Conservation (phyloP, 2,888 invertebrate species). For the Nephrotoma appendiculata region DNA sequence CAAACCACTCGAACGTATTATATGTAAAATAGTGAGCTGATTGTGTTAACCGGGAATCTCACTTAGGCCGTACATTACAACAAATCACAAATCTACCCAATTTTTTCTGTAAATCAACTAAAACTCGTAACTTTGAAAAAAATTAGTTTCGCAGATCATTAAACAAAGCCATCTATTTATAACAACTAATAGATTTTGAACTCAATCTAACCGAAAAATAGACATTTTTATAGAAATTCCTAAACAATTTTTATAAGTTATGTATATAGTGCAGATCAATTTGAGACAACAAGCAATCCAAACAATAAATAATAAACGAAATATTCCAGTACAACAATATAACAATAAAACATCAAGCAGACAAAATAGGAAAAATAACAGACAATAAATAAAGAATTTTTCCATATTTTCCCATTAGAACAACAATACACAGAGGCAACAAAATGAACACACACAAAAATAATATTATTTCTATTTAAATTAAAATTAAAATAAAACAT, state of each 20-base stretch:
- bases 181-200: background rate
- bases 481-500: background rate
- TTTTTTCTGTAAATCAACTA: no score
- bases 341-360: background rate
- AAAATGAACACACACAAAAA: background rate
- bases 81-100: no score
- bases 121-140: no score
- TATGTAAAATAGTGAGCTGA: no score
- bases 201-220: background rate
- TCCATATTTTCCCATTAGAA: background rate
- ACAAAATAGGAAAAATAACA: background rate
- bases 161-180: no score
- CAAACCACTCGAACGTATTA: no score
- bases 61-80: no score
- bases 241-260: background rate
- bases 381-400: background rate
- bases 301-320: background rate
- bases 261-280: background rate
- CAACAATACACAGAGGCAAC: background rate
- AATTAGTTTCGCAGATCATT: no score
- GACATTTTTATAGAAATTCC: background rate
- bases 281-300: background rate
- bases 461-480: background rate
- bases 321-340: background rate
- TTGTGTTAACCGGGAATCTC: no score